These are phyloP conservation scores for Apoderus coryli DNA, from an alignment of 2,888 invertebrate species.

Conservation along the genomic window DNA sequence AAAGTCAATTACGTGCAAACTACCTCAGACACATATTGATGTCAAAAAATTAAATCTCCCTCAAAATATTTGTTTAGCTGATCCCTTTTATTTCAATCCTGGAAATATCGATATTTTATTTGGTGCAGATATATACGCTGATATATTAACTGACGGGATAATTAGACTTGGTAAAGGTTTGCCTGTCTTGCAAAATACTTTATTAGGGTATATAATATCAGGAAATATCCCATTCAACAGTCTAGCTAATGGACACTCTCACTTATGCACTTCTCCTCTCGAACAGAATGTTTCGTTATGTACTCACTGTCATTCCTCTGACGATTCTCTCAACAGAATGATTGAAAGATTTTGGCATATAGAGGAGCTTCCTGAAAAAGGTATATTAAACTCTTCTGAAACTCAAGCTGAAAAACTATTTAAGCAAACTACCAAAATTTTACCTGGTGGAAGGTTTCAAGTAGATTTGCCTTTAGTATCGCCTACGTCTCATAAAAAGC, in stretches of 20 bases:
- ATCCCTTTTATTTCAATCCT: not conserved
- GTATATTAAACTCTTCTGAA: too few species aligned
- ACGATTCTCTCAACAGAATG: constrained; percentile 2
- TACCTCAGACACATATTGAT: not conserved
- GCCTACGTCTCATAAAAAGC: constrained; percentile 5
- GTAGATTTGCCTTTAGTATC: constrained; percentile 4
- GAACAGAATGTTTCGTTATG: too few species aligned
- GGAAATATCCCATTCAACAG: too few species aligned
- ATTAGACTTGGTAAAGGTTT: not conserved
- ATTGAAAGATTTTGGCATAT: constrained; percentile 11
- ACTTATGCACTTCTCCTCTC: too few species aligned
- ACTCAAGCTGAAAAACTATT: too few species aligned
- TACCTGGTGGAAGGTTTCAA: constrained; percentile 1
- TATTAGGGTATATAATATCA: constrained; percentile 1
- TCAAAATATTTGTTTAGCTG: constrained; percentile 3
- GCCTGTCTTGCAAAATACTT: constrained; percentile 4
- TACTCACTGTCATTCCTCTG: too few species aligned
- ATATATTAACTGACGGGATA: not conserved
- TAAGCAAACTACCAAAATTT: too few species aligned
- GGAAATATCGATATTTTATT: constrained; percentile 3
- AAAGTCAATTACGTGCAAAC: constrained; percentile 1
- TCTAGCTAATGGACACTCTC: too few species aligned
- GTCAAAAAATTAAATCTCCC: too few species aligned
- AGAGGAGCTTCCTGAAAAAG: constrained; percentile 11
- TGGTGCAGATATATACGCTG: constrained; percentile 4